phyloP scores from a whole-genome alignment of 2,113 vertebrate species.

The Macrotus californicus region DNA sequence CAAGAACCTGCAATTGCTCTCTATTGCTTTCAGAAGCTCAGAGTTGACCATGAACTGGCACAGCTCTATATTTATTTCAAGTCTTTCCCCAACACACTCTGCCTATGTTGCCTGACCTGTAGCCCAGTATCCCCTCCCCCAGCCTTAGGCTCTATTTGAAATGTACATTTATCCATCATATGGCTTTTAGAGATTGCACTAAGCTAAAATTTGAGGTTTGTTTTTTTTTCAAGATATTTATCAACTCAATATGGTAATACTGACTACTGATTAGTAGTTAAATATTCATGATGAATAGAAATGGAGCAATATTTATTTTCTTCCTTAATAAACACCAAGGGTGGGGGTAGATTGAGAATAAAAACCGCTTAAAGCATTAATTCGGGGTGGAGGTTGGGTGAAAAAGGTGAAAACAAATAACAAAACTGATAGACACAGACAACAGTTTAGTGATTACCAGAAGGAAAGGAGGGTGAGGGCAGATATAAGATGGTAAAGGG shows the following conservation, averaged over 20 bases:
- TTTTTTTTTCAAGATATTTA: not conserved
- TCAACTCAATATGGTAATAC: not conserved
- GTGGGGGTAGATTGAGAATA: not conserved
- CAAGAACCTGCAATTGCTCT: not conserved
- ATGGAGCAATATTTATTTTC: not conserved
- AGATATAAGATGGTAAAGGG: not conserved
- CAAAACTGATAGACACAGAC: not conserved
- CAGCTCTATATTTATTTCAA: not conserved
- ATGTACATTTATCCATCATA: not conserved
- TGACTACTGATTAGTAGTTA: not conserved
- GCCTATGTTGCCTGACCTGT: not conserved
- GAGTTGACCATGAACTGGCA: not conserved
- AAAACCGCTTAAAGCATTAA: not conserved
- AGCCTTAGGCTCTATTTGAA: not conserved
- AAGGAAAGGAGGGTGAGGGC: not conserved
- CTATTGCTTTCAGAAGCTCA: not conserved
- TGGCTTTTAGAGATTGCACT: not conserved
- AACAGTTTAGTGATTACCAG: not conserved
- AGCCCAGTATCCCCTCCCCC: rapidly evolving
- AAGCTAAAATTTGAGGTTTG: not conserved
- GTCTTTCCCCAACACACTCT: not conserved
- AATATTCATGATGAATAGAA: not conserved
- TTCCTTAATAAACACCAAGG: not conserved
- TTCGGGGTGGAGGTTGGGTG: not conserved
- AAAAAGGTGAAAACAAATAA: not conserved